Conservation (phyloP, 2,113 vertebrate genomes). For the Furnarius figulus region DNA sequence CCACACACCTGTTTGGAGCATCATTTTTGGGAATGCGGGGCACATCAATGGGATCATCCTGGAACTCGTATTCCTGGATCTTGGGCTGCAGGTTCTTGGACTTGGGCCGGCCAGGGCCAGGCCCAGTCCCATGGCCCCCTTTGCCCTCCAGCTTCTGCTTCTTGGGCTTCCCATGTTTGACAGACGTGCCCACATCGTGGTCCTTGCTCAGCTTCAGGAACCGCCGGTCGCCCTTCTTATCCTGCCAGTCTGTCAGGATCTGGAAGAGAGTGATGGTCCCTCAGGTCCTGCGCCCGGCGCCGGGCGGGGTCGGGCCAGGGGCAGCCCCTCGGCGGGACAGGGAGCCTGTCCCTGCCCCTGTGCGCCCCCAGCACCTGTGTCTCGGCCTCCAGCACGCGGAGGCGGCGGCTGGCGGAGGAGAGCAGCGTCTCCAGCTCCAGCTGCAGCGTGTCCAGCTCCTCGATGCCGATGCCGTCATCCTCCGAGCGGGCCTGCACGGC, state of each 20-base stretch:
- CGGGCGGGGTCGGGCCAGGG: not conserved
- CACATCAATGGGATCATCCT: constrained; percentile 92
- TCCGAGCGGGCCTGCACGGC: constrained; percentile 94
- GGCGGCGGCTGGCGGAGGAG: constrained; percentile 92
- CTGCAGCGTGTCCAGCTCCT: constrained; percentile 96
- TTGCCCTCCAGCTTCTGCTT: constrained; percentile 96
- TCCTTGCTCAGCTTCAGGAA: constrained; percentile 92
- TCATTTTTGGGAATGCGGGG: constrained; percentile 98
- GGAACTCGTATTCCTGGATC: constrained; percentile 96
- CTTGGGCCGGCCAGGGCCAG: constrained; percentile 93
- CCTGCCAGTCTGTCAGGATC: constrained; percentile 99
- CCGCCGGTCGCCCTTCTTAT: constrained; percentile 95
- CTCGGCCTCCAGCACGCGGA: constrained; percentile 93
- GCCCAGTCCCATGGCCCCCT: constrained; percentile 87
- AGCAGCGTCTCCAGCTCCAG: constrained; percentile 96
- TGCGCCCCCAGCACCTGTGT: constrained; percentile 82
- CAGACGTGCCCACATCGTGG: constrained; percentile 85
- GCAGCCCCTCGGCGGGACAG: not conserved
- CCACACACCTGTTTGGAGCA: constrained; percentile 90
- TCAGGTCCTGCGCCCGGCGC: rapidly evolving
- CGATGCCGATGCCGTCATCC: constrained; percentile 97
- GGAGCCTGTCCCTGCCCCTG: not conserved
- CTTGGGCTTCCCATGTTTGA: constrained; percentile 94
- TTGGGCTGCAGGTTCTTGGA: constrained; percentile 94
- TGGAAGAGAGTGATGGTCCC: constrained; percentile 51